Evolutionary conservation across 2,113 vertebrate species (phyloP), one percentile per base, ranked within the genome.

Genomic region (Amphilophus citrinellus): DNA sequence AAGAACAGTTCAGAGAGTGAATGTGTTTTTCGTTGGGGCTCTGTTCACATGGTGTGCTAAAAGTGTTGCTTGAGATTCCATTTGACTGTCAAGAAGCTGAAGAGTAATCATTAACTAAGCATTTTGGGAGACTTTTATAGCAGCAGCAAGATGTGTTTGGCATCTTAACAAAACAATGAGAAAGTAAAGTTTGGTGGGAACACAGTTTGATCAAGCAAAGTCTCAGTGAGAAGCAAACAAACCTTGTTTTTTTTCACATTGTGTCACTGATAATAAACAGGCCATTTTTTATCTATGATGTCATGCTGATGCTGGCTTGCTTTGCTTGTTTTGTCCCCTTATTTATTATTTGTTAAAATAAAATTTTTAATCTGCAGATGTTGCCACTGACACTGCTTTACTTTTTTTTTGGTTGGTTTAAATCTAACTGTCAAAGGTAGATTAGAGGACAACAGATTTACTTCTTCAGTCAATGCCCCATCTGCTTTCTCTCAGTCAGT

Each of bases 401-500:
- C 11, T 65, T 65, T 3, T 50, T 3, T 15, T 32, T 76, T 44
- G 17, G 1, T 32, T 11, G 20, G 18, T 24, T 50, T 8, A 17
- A 20, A 39, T 58, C 20, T 17, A 15, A 58, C 30, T 44, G 24
- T 57, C 15, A 42, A 68, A 24, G 6, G n/a, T 7, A 22, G 9
- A 14, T 14, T 11, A 2, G 10, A 50, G 42, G 66, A 71, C 66
- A 71, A 20, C 18, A 58, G 30, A 57, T 65, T 44, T 11, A 47
- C 80, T 68, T 18, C 50, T 61, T 42, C 17, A 9, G 65, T 47
- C 59, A 63, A 73, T 32, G 17, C 24, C 5, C 14, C 24, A 47
- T 82, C 62, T 79, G 6, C 7, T n/a, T 27, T 61, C 77, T 79
- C 13, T 78, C n/a, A 50, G 57, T 60, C 53, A 61, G 61, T 76